Conservation (phyloP, 2,797 vertebrate species). For the Diplodus sargus region DNA sequence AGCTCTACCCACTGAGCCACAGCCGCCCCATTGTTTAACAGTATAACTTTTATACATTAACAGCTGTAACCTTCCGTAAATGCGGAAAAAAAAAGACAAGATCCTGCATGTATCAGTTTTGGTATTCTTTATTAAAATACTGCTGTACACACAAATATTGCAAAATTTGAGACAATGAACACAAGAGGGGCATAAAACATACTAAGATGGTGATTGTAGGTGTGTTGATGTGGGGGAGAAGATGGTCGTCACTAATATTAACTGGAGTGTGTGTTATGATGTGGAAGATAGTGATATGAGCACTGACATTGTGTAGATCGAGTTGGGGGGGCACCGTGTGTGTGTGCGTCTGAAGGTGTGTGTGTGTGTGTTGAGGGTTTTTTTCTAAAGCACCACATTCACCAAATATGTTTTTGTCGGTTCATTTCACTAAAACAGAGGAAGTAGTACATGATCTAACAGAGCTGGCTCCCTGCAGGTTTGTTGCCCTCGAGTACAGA, state of each 20-base stretch:
- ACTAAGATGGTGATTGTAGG: slow-evolving; percentile 83
- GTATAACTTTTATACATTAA: not conserved
- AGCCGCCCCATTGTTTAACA: not conserved
- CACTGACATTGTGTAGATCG: slow-evolving; percentile 58
- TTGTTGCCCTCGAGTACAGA: slow-evolving; percentile 75
- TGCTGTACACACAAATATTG: slow-evolving; percentile 98
- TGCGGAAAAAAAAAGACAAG: slow-evolving; percentile 8
- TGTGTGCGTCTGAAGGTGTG: slow-evolving; percentile 42
- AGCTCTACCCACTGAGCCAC: too few species aligned
- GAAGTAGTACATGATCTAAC: slow-evolving; percentile 76
- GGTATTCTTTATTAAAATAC: slow-evolving; percentile 99
- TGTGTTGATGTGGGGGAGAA: slow-evolving; percentile 60
- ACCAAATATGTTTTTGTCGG: slow-evolving; percentile 75
- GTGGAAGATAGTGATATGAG: slow-evolving; percentile 69
- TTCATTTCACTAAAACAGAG: slow-evolving; percentile 74
- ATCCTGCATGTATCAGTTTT: slow-evolving; percentile 72
- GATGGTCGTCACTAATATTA: slow-evolving; percentile 80
- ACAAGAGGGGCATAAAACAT: slow-evolving; percentile 87
- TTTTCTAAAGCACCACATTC: slow-evolving; percentile 85
- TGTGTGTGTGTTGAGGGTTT: slow-evolving; percentile 38
- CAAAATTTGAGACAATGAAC: slow-evolving; percentile 93
- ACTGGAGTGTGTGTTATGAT: slow-evolving; percentile 71
- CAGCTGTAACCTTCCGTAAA: not conserved
- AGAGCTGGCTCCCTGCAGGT: slow-evolving; percentile 56
- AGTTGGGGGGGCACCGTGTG: slow-evolving; percentile 19